Evolutionary conservation across 2,113 vertebrate species (phyloP).

Genomic region (Clupea harengus): DNA sequence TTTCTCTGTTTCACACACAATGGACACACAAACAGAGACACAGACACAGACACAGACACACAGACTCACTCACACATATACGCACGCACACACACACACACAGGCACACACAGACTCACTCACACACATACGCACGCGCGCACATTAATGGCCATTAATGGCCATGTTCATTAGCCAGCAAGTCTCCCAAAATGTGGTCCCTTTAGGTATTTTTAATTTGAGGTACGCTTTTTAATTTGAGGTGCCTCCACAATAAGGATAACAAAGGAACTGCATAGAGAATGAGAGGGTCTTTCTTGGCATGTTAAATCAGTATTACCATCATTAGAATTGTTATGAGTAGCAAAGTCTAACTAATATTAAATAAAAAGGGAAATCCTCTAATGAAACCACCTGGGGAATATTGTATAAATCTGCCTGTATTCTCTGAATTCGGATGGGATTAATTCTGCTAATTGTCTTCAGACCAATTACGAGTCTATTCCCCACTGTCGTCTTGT

Average conservation of each 20-base stretch:
- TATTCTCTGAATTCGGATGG: conserved; percentile 72
- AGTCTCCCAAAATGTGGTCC: conserved; percentile 10
- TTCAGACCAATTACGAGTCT: conserved; percentile 77
- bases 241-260: neutral
- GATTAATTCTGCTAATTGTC: conserved; percentile 80
- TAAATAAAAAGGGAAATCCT: conserved; percentile 58
- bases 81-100: neutral
- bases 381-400: conserved; percentile 52
- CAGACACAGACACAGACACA: neutral
- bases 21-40: neutral
- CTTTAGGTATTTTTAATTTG: conserved; percentile 10
- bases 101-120: neutral
- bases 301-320: conserved; percentile 48
- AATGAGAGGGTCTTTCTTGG: conserved; percentile 7
- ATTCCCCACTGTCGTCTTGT: conserved; percentile 71
- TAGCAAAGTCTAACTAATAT: conserved; percentile 59
- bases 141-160: neutral
- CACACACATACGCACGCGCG: neutral
- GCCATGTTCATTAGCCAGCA: conserved; percentile 9
- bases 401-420: conserved; percentile 69
- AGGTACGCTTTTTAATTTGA: conserved; percentile 10
- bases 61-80: neutral
- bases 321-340: conserved; percentile 55
- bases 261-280: neutral
- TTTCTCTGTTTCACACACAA: neutral